These are phyloP conservation scores for Microcebus ravelobensis DNA, from an alignment of 2,113 vertebrate genomes.

Conservation along the genomic window DNA sequence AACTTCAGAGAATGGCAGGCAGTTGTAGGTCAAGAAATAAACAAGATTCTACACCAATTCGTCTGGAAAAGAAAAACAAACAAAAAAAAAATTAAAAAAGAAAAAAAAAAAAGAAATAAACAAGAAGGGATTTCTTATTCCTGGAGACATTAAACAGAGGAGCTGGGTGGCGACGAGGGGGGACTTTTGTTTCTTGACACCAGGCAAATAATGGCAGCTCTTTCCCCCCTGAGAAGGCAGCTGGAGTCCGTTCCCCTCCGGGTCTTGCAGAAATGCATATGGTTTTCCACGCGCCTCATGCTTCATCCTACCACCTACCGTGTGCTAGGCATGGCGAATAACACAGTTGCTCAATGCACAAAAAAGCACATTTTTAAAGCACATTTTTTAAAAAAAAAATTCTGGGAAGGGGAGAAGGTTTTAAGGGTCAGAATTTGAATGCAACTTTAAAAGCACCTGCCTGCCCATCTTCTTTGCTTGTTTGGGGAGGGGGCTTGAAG, in stretches of 20 bases:
- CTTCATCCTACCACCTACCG: not conserved
- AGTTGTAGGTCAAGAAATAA: slow-evolving; percentile 45
- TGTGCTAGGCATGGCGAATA: not conserved
- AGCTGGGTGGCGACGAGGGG: not conserved
- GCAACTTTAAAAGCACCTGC: not conserved
- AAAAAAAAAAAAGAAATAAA: slow-evolving; percentile 60
- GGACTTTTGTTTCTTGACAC: slow-evolving; percentile 5
- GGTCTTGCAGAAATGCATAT: not conserved
- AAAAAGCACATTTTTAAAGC: not conserved
- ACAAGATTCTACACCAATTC: no score
- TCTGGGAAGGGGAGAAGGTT: not conserved
- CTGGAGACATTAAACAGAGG: not conserved
- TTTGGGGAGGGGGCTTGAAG: not conserved
- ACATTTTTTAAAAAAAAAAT: not conserved
- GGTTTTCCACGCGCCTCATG: not conserved
- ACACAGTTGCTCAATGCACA: not conserved
- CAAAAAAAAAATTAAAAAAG: no score
- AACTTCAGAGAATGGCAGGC: not conserved
- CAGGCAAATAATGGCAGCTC: not conserved
- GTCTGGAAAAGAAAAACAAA: no score
- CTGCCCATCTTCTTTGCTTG: not conserved
- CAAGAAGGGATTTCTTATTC: slow-evolving; percentile 28
- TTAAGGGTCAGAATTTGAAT: not conserved
- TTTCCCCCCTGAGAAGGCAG: not conserved
- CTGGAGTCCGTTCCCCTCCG: not conserved